These are phyloP conservation scores for Maniola hyperantus DNA, from an alignment of 2,888 invertebrate species.

Conservation along the genomic window DNA sequence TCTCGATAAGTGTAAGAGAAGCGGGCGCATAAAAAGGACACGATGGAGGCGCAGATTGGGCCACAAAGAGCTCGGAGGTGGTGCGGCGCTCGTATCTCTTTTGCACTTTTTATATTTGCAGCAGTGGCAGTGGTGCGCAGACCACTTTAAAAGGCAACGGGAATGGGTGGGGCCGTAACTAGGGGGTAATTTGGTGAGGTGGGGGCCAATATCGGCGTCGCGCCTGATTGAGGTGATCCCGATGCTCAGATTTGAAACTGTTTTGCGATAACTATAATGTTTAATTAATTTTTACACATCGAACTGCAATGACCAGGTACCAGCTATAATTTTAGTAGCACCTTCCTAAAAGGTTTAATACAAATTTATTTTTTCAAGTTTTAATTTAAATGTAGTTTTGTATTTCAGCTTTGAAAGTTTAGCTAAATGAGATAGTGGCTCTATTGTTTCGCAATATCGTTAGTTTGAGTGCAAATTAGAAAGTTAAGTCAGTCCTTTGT, in stretches of 20 bases:
- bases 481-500: constrained; percentile 45
- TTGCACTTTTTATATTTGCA: constrained; percentile 80
- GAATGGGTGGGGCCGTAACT: constrained; percentile 76
- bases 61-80: constrained; percentile 82
- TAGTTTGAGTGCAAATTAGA: constrained; percentile 32
- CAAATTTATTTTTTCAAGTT: background rate
- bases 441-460: background rate
- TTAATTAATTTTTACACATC: constrained; percentile 29
- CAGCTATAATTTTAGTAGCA: background rate
- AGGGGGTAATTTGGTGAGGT: constrained; percentile 81
- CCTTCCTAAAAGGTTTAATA: background rate
- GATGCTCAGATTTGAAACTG: constrained; percentile 71
- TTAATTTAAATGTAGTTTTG: background rate
- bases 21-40: constrained; percentile 75
- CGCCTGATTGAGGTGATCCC: constrained; percentile 80
- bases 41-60: constrained; percentile 79
- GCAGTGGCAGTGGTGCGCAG: constrained; percentile 77
- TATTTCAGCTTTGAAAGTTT: background rate
- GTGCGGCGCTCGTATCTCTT: constrained; percentile 73
- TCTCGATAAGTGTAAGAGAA: constrained; percentile 79
- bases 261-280: constrained; percentile 44
- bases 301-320: background rate
- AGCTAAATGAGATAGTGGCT: background rate
- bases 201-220: constrained; percentile 79
- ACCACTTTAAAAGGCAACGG: constrained; percentile 81